Evolutionary conservation across 2,888 invertebrate species (phyloP).

Genomic region (Parnassius orleans): DNA sequence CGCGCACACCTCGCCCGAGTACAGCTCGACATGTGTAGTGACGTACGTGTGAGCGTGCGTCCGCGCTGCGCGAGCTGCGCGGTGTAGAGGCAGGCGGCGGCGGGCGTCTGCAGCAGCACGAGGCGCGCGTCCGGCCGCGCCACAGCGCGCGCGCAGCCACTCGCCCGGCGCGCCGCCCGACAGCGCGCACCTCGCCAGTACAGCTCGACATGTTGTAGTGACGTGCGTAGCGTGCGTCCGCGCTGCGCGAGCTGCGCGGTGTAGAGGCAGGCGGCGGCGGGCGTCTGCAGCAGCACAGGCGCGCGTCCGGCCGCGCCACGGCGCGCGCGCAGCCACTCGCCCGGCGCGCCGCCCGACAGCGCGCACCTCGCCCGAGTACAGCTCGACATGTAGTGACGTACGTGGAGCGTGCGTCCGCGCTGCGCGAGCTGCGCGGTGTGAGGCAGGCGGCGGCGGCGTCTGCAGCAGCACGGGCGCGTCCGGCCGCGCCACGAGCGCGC

Average conservation of each 20-base stretch:
- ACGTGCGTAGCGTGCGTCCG: slow-evolving; percentile 26
- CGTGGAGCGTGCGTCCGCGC: slow-evolving; percentile 31
- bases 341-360: too few relatives aligned
- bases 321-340: slow-evolving; percentile 34
- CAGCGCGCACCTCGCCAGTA: slow-evolving; percentile 34
- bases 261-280: slow-evolving; percentile 25
- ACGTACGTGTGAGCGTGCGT: slow-evolving; percentile 26
- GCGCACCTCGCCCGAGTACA: too few relatives aligned
- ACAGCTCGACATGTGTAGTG: too few relatives aligned
- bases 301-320: slow-evolving; percentile 28
- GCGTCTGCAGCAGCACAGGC: slow-evolving; percentile 29
- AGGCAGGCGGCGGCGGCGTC: slow-evolving; percentile 48
- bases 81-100: slow-evolving; percentile 39
- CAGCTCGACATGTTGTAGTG: too few relatives aligned
- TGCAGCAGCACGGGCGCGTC: slow-evolving; percentile 56
- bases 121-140: slow-evolving; percentile 37
- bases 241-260: slow-evolving; percentile 16
- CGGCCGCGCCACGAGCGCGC: slow-evolving; percentile 31
- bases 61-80: slow-evolving; percentile 28
- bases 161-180: slow-evolving; percentile 40
- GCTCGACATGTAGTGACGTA: too few relatives aligned
- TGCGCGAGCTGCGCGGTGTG: slow-evolving; percentile 26
- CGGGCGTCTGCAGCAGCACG: slow-evolving; percentile 63
- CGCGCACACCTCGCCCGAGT: slow-evolving; percentile 35
- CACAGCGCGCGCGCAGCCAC: slow-evolving; percentile 42